These are phyloP conservation scores for Rutpela maculata DNA, from an alignment of 2,888 invertebrate species.

Conservation along the genomic window DNA sequence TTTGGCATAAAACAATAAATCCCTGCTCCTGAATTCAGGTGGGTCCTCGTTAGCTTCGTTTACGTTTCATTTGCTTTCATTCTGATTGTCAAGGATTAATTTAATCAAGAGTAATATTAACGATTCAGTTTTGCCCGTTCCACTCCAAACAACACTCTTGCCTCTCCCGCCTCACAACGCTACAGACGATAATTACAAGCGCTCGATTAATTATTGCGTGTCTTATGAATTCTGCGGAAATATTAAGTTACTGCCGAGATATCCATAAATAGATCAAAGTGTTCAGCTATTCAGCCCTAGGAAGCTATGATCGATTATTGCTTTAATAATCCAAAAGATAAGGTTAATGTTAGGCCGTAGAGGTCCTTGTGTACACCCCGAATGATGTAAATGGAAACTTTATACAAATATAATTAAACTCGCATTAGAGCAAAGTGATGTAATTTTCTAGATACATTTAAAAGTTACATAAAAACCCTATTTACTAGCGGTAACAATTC, in stretches of 20 bases:
- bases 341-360: neutral
- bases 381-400: neutral
- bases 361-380: neutral
- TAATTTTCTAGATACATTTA: too few species aligned
- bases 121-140: slow-evolving; percentile 11
- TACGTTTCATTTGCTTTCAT: slow-evolving; percentile 28
- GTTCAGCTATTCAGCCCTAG: slow-evolving; percentile 8
- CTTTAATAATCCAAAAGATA: slow-evolving; percentile 17
- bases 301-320: slow-evolving; percentile 14
- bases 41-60: slow-evolving; percentile 17
- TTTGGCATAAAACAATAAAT: neutral
- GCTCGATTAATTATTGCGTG: slow-evolving; percentile 35
- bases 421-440: neutral
- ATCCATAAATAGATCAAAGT: slow-evolving; percentile 23
- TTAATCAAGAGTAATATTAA: slow-evolving; percentile 38
- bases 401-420: neutral
- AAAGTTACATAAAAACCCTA: too few species aligned
- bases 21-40: slow-evolving; percentile 3
- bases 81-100: slow-evolving; percentile 34
- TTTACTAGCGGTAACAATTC: too few species aligned
- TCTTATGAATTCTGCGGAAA: slow-evolving; percentile 29
- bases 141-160: slow-evolving; percentile 20
- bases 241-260: slow-evolving; percentile 26
- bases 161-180: neutral
- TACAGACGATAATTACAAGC: slow-evolving; percentile 29